Conservation (phyloP, 2,888 invertebrate species). For the Uloborus plumipes region DNA sequence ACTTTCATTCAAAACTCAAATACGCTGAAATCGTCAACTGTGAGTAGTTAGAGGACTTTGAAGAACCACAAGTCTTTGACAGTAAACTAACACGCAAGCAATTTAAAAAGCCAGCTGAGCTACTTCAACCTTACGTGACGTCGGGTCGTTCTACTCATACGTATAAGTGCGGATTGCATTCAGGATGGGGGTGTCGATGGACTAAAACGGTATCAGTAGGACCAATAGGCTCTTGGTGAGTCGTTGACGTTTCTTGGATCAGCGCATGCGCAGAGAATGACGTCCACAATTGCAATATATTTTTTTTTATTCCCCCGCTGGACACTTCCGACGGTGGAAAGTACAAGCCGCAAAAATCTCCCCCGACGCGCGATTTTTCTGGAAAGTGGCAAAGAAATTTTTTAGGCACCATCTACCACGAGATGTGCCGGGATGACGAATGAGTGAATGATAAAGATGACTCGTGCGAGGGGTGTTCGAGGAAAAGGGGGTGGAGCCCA, state of each 20-base stretch:
- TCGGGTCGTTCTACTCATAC: slow-evolving; percentile 42
- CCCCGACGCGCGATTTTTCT: not conserved
- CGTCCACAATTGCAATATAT: not conserved
- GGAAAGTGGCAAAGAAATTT: too few relatives aligned
- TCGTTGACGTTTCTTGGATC: slow-evolving; percentile 24
- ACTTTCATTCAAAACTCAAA: too few relatives aligned
- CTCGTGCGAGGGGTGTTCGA: slow-evolving; percentile 18
- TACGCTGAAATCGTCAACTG: too few relatives aligned
- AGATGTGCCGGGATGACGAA: slow-evolving; percentile 24
- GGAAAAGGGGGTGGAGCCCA: slow-evolving; percentile 52
- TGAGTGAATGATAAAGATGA: slow-evolving; percentile 23
- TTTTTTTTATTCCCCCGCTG: slow-evolving; percentile 15
- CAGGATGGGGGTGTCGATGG: not conserved
- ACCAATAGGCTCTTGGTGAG: slow-evolving; percentile 48
- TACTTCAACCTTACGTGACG: slow-evolving; percentile 26
- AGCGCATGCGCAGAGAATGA: slow-evolving; percentile 47
- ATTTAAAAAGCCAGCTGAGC: not conserved
- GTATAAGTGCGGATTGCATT: slow-evolving; percentile 49
- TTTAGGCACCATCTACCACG: too few relatives aligned
- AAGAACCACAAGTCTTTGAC: slow-evolving; percentile 3
- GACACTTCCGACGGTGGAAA: not conserved
- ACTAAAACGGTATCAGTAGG: not conserved
- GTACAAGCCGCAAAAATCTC: slow-evolving; percentile 6
- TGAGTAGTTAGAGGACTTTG: not conserved
- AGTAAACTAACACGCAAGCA: not conserved